Base-by-base conservation (phyloP, 2,888 invertebrate species). In the Ormyrus pomaceus region DNA sequence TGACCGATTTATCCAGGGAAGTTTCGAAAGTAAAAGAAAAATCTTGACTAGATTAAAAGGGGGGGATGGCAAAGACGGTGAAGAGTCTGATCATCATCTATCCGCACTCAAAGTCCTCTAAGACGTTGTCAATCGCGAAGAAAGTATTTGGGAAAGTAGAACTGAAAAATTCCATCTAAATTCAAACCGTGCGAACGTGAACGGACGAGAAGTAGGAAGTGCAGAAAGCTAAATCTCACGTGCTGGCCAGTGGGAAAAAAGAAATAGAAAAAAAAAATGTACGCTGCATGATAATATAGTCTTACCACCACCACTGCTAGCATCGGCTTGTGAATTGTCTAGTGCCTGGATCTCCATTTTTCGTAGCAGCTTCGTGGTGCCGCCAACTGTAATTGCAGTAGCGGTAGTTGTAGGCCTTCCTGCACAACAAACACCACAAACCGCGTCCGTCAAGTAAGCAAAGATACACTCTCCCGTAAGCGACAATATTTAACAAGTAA, bases 331-430 rank as follows among this genome's bases (percentile, higher is more conserved):
- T 83, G 88, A 87, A 86, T 87, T 88, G 88, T 88, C 86, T 87
- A 89, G 85, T 84, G 88, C 89, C 88, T 89, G 89, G 88, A 87
- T 89, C 87, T 88, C 89, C 89, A 89, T 89, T 88, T 89, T 89
- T 87, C 87, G 86, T 84, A 85, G 87, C 85, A 89, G 86, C 86
- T 88, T 89, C 86, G 89, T 89, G 80, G 89, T 89, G 75, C 86
- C 84, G 34, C 77, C 79, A 46, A 62, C 70, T 59, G 78, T 81
- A 48, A 81, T 79, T 83, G 84, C 82, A 79, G 87, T 87, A 84
- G 89, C 86, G 84, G 89, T 87, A 84, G 88, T 88, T 83, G 89
- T 87, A 85, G 87, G 84, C 86, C 87, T 86, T 87, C 90, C 90
- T 90, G 89, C 86, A 88, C 86, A 89, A 89, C 84, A 87, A 85